A percentile compares a stretch with the other conserved stretches of the same genome.
Evolutionary conservation across 2,888 invertebrate species (phyloP).

Genomic region (Scotopteryx bipunctaria): DNA sequence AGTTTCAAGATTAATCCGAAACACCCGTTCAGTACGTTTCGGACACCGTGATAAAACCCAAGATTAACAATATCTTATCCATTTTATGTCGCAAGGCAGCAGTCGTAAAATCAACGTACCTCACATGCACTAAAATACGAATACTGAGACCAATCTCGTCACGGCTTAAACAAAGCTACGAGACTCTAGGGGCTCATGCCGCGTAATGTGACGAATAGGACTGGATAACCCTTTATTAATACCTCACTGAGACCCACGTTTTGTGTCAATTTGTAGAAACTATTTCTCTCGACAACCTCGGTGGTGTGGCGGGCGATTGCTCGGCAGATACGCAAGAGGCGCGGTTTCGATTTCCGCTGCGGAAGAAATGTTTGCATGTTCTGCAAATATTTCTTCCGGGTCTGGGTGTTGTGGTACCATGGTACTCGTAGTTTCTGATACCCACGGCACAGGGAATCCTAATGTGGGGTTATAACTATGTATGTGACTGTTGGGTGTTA

Average conservation of each 20-base stretch:
- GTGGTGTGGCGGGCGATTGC: too few species aligned
- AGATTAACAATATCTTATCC: conserved; percentile 22
- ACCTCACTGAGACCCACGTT: conserved; percentile 16
- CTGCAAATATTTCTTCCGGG: too few species aligned
- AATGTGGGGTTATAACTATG: too few species aligned
- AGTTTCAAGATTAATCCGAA: conserved; percentile 3
- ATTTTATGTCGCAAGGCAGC: conserved; percentile 23
- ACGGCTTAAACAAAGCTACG: conserved; percentile 51
- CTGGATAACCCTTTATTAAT: conserved; percentile 23
- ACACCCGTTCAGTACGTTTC: neutral
- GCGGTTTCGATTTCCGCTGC: too few species aligned
- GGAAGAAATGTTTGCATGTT: too few species aligned
- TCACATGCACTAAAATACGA: conserved; percentile 20
- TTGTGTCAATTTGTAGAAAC: conserved; percentile 13
- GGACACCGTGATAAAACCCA: conserved; percentile 14
- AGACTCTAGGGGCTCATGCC: conserved; percentile 53
- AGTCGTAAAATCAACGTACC: conserved; percentile 20
- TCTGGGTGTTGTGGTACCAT: too few species aligned
- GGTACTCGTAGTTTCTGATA: too few species aligned
- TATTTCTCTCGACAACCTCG: neutral
- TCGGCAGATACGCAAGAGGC: too few species aligned
- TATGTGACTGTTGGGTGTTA: too few species aligned
- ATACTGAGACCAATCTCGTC: conserved; percentile 45
- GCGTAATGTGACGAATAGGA: conserved; percentile 38
- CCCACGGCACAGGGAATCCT: too few species aligned